phyloP scores from a whole-genome alignment of 2,888 invertebrate species.

The Noctua comes region DNA sequence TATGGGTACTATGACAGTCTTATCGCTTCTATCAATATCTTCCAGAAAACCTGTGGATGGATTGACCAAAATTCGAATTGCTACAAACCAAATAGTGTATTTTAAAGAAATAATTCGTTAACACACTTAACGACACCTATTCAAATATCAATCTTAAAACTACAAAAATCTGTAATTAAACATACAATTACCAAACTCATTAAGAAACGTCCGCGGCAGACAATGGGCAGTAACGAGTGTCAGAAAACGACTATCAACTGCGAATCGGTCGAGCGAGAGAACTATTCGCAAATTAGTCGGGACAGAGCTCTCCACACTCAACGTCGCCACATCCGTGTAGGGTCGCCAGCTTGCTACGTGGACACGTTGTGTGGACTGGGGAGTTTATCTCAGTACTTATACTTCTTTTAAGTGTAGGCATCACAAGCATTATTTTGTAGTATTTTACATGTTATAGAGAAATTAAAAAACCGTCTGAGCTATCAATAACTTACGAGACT shows the following conservation, averaged over 20 bases:
- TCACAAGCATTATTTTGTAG: background rate
- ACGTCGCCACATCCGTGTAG: constrained; percentile 78
- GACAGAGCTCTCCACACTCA: constrained; percentile 78
- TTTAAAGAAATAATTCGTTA: background rate
- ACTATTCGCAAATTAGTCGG: constrained; percentile 86
- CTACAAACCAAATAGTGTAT: background rate
- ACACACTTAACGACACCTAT: constrained; percentile 11
- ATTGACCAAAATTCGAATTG: background rate
- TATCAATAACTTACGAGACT: too few relatives aligned
- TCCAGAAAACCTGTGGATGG: background rate
- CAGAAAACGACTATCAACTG: constrained; percentile 78
- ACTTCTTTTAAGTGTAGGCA: background rate
- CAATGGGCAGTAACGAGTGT: constrained; percentile 75
- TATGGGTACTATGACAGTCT: background rate
- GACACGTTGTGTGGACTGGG: constrained; percentile 30
- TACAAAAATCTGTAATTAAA: constrained; percentile 55
- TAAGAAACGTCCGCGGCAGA: constrained; percentile 62
- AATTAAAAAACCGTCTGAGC: background rate
- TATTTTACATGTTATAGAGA: background rate
- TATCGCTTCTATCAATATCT: background rate
- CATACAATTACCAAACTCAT: constrained; percentile 57
- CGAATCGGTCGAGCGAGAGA: constrained; percentile 76
- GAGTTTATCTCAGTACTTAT: background rate
- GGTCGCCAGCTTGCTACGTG: constrained; percentile 58
- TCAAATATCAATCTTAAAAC: constrained; percentile 25